phyloP scores from a whole-genome alignment of 2,888 invertebrate genomes.

The Epinotia brunnichana region DNA sequence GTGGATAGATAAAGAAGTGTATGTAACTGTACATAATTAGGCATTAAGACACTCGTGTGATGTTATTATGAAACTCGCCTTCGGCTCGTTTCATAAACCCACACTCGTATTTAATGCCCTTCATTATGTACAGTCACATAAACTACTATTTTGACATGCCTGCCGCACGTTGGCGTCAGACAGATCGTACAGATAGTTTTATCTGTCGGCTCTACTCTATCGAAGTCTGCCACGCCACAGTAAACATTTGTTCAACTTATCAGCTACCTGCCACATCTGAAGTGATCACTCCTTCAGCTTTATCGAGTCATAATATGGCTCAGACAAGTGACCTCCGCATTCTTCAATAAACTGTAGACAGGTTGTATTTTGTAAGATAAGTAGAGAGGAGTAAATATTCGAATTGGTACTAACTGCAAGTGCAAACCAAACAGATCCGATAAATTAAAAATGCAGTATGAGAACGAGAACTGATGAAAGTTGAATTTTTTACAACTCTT shows the following conservation, averaged over 20 bases:
- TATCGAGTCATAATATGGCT: constrained; percentile 17
- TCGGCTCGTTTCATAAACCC: no score
- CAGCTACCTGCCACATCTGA: constrained; percentile 26
- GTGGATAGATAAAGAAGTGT: no score
- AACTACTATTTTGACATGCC: no score
- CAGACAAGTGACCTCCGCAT: constrained; percentile 17
- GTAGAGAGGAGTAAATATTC: not conserved
- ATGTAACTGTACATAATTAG: no score
- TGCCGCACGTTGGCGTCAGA: not conserved
- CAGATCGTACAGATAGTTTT: not conserved
- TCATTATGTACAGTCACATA: no score
- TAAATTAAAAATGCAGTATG: no score
- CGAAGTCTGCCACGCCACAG: not conserved
- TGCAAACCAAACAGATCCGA: not conserved
- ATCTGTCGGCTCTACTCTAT: not conserved
- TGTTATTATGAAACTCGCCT: no score
- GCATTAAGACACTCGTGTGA: no score
- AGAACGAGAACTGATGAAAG: not conserved
- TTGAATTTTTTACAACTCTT: not conserved
- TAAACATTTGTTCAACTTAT: constrained; percentile 27
- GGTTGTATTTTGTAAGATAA: not conserved
- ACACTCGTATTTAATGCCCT: no score
- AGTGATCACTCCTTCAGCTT: constrained; percentile 31
- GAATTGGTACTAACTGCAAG: not conserved
- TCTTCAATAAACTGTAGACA: constrained; percentile 2